Evolutionary conservation across 2,113 vertebrate species (phyloP).

Genomic region (Macquaria australasica): DNA sequence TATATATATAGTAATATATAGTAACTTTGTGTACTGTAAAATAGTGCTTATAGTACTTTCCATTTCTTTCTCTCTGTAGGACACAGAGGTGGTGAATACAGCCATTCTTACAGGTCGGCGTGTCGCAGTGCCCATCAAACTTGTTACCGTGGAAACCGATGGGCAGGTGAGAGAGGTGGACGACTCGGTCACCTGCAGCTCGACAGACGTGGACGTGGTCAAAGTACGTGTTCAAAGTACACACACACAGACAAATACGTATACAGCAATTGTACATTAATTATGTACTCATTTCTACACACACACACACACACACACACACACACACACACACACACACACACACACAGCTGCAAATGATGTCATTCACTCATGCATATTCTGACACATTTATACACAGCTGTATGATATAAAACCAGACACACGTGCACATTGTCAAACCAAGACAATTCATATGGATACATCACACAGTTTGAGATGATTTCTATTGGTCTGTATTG

Average conservation of each 20-base stretch:
- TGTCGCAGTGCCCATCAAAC: conserved; percentile 81
- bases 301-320: not conserved
- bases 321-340: not conserved
- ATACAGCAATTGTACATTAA: not conserved
- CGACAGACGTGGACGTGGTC: conserved; percentile 83
- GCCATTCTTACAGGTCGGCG: conserved; percentile 84
- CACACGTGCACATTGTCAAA: not conserved
- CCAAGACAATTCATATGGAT: not conserved
- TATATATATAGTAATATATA: too few species aligned
- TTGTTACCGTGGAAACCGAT: conserved; percentile 85
- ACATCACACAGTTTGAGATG: not conserved
- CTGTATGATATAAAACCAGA: not conserved
- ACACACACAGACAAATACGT: not conserved
- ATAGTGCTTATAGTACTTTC: not conserved
- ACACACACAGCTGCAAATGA: not conserved
- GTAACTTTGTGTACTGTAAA: not conserved
- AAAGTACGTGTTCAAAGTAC: conserved; percentile 71
- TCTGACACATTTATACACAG: not conserved
- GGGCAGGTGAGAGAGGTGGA: conserved; percentile 85
- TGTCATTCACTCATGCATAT: not conserved
- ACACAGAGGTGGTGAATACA: conserved; percentile 86
- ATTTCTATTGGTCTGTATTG: not conserved
- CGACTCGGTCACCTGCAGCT: conserved; percentile 81
- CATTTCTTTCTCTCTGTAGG: conserved; percentile 60
- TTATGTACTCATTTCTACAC: not conserved